Evolutionary conservation across 2,888 invertebrate genomes (phyloP).

Genomic region (Germaria angustata): DNA sequence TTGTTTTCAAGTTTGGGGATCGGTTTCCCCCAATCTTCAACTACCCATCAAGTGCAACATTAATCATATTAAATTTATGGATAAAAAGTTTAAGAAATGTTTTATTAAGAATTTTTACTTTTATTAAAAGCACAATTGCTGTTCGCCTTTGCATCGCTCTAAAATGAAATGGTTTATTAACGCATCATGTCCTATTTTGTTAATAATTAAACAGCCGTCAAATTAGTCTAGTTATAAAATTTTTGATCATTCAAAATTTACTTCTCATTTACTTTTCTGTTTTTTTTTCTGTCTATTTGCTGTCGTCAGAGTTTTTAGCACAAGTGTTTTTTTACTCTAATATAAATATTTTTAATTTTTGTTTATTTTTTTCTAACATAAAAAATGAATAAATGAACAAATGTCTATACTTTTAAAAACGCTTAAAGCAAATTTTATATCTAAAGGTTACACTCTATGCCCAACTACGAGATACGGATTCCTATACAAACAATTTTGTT

Average conservation of each 20-base stretch:
- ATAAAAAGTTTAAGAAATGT: no score
- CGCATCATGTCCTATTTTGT: no score
- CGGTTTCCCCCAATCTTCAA: no score
- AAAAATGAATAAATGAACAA: conserved; percentile 23
- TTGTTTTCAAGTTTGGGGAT: no score
- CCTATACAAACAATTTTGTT: conserved; percentile 30
- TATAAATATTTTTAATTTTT: conserved; percentile 19
- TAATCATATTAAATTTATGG: no score
- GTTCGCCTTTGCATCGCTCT: no score
- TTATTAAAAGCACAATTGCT: no score
- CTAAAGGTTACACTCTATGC: conserved; percentile 45
- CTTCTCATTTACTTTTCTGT: conserved; percentile 25
- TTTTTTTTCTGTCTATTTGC: conserved; percentile 56
- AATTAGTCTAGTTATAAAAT: conserved; percentile 19
- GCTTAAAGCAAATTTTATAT: conserved; percentile 55
- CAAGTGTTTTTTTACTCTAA: conserved; percentile 69
- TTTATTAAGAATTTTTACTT: no score
- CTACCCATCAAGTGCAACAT: no score
- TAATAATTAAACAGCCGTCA: no score
- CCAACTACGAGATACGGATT: conserved; percentile 23
- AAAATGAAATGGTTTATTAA: no score
- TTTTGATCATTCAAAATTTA: not conserved
- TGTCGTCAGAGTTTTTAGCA: conserved; percentile 79
- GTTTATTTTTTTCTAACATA: not conserved
- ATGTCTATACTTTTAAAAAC: conserved; percentile 32